Evolutionary conservation across 2,113 vertebrate genomes (phyloP).

Genomic region (Gallinago undulata): DNA sequence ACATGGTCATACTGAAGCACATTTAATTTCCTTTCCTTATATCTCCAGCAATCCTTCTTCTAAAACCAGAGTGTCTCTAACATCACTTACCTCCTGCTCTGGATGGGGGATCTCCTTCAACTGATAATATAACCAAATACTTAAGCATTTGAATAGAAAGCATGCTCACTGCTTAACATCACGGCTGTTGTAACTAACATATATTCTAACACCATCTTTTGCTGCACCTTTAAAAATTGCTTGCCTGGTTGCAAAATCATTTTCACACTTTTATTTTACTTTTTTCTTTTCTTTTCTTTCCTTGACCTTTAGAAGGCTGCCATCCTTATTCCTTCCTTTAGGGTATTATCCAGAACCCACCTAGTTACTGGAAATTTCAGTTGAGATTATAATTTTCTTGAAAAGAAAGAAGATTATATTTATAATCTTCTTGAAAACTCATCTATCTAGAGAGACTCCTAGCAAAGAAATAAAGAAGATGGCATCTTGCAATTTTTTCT

Average conservation of each 20-base stretch:
- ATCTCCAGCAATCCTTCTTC: background rate
- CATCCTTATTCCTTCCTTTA: background rate
- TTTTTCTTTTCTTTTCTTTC: accelerated
- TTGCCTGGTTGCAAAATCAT: background rate
- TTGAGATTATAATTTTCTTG: background rate
- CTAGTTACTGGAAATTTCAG: background rate
- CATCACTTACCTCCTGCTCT: background rate
- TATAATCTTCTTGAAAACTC: background rate
- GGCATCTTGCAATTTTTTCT: background rate
- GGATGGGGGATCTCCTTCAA: background rate
- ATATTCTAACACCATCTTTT: background rate
- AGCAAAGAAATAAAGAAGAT: background rate
- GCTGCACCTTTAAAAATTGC: background rate
- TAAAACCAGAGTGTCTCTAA: background rate
- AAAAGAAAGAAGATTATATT: too few species aligned
- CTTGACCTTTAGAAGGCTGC: background rate
- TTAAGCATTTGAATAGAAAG: background rate
- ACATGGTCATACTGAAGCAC: background rate
- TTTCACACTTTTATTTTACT: background rate
- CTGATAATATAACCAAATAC: background rate
- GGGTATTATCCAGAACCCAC: background rate
- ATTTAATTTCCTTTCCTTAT: background rate
- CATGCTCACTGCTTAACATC: background rate
- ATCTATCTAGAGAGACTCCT: background rate
- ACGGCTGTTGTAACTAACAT: accelerated